Percentiles rank a stretch among this genome's conserved stretches.
phyloP scores from a whole-genome alignment of 2,797 vertebrate genomes.

The Discoglossus pictus region DNA sequence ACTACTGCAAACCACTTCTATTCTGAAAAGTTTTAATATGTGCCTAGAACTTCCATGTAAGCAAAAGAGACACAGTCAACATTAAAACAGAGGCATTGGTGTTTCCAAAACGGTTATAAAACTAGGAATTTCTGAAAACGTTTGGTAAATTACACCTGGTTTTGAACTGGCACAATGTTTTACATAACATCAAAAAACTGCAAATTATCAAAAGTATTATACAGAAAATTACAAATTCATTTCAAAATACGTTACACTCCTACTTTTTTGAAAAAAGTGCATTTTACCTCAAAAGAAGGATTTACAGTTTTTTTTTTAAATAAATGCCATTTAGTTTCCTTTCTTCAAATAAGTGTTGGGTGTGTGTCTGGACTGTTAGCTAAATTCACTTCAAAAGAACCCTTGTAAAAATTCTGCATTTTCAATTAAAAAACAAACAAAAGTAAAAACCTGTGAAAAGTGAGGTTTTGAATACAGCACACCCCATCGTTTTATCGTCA shows the following conservation, averaged over 20 bases:
- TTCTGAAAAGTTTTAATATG: conserved; percentile 18
- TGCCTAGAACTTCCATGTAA: conserved; percentile 40
- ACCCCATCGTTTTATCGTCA: conserved; percentile 33
- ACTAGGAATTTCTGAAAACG: conserved; percentile 93
- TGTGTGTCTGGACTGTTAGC: conserved; percentile 33
- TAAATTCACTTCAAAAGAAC: conserved; percentile 40
- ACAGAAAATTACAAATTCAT: conserved; percentile 94
- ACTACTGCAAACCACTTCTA: conserved; percentile 31
- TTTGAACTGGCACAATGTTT: conserved; percentile 89
- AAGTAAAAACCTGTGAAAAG: conserved; percentile 35
- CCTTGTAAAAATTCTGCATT: conserved; percentile 46
- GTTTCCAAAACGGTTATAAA: conserved; percentile 82
- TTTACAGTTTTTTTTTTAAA: conserved; percentile 67
- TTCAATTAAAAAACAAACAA: conserved; percentile 15
- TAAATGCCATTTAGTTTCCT: conserved; percentile 59
- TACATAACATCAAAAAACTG: conserved; percentile 96
- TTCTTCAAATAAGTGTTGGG: conserved; percentile 57
- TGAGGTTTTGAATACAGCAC: conserved; percentile 35
- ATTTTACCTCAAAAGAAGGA: conserved; percentile 71
- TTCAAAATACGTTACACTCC: conserved; percentile 96
- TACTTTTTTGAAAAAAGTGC: conserved; percentile 81
- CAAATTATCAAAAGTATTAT: conserved; percentile 96
- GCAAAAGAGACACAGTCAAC: conserved; percentile 20
- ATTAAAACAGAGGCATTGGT: conserved; percentile 13
- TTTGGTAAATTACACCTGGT: conserved; percentile 83